Evolutionary conservation across 2,113 vertebrate species (phyloP), one percentile per base, ranked within the genome.

Genomic region (Daboia siamensis): DNA sequence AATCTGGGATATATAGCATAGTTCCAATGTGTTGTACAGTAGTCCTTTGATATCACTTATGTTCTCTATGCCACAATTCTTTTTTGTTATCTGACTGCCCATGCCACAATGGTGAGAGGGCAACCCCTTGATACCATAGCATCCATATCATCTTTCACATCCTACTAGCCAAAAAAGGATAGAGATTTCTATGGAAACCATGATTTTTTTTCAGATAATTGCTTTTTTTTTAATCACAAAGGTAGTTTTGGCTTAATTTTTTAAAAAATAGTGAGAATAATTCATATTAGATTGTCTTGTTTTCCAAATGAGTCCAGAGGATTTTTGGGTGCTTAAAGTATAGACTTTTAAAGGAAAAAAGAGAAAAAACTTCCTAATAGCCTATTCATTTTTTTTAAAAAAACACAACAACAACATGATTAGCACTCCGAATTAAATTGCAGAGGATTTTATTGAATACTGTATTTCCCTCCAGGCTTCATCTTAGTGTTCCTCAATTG

Each of bases 401-500:
- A 29, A 52, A 1, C 20, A 59, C 57, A 59, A 12, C 23, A 61
- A 11, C 3, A 64, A 55, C 84, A 88, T 87, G 48, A 94, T 94
- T 95, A 57, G n/a, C 57, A 69, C 91, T 95, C 92, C 90, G 23
- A 95, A 17, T 92, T 94, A 94, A 93, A 94, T 29, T 13, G 57
- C 54, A 61, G 8, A 91, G 46, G 33, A 52, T 0, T 61, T 93
- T 91, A 74, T 91, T 94, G 44, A 24, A 10, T 69, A 12, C 12
- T 69, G 12, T 90, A 93, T 95, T 96, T 94, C 91, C 91, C 90
- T 88, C 0, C 87, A 85, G 92, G 90, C 87, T 93, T 55, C 55
- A 52, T 91, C 89, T 59, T 88, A 93, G 26, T 85, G 10, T 86
- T 94, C 21, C 33, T 94, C 46, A 94, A 55, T 56, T 92, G 2